Evolutionary conservation across 2,113 vertebrate species (phyloP).

Genomic region (Leucopternis melanops): DNA sequence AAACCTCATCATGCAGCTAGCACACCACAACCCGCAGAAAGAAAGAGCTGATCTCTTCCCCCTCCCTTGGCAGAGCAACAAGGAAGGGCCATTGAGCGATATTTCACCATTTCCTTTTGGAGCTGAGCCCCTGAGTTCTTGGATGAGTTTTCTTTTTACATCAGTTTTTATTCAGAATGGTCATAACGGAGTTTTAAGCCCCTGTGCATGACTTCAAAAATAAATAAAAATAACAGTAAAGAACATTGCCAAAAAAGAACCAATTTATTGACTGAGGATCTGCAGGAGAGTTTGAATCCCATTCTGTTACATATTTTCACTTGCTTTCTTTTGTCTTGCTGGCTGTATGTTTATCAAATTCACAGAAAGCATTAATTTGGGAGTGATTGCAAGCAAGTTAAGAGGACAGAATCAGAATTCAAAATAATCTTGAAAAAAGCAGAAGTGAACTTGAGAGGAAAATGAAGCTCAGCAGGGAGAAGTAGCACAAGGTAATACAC

Average conservation of each 20-base stretch:
- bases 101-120: neutral
- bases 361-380: neutral
- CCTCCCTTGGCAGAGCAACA: neutral
- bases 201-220: neutral
- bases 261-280: neutral
- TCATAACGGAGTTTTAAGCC: accelerated
- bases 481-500: neutral
- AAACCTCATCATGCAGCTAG: neutral
- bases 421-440: neutral
- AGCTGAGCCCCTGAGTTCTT: neutral
- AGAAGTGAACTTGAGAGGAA: neutral
- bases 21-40: neutral
- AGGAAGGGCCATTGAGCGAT: neutral
- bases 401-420: neutral
- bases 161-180: neutral
- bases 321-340: neutral
- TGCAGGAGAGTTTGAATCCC: neutral
- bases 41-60: neutral
- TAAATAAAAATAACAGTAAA: neutral
- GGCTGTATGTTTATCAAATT: neutral
- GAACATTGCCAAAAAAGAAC: neutral
- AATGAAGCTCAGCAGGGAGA: neutral
- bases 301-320: neutral
- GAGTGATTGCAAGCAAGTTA: neutral
- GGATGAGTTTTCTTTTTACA: neutral